phyloP scores from a whole-genome alignment of 2,113 vertebrate genomes.

The Plecturocebus donacophilus region DNA sequence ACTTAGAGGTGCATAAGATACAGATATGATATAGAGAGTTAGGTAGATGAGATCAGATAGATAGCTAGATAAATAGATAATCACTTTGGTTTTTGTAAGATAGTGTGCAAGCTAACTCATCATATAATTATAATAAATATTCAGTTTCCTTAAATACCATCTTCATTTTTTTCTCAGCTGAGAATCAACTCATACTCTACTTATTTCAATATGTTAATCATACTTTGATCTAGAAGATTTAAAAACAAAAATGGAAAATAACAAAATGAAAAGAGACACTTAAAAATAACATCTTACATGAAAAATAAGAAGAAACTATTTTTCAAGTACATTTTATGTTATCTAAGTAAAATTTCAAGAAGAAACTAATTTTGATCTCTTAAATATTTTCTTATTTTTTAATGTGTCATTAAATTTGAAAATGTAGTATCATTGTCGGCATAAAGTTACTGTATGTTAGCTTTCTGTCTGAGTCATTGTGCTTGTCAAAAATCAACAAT shows the following conservation, averaged over 20 bases:
- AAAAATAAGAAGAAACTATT: not conserved
- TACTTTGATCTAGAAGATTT: not conserved
- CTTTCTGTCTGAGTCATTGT: not conserved
- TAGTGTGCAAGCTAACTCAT: not conserved
- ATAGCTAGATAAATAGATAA: not conserved
- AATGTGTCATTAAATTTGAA: not conserved
- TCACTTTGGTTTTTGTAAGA: not conserved
- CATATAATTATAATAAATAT: not conserved
- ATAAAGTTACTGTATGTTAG: not conserved
- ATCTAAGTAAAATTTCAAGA: not conserved
- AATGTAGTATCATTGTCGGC: not conserved
- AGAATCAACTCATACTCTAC: not conserved
- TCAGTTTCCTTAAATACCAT: not conserved
- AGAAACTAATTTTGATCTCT: not conserved
- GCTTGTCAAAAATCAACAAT: slow-evolving; percentile 1
- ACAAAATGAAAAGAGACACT: not conserved
- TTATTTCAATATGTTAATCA: not conserved
- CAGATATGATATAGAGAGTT: not conserved
- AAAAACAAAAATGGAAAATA: not conserved
- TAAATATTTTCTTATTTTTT: not conserved
- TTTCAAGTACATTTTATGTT: not conserved
- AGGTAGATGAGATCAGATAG: not conserved
- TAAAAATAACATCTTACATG: not conserved
- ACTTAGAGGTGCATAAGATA: not conserved
- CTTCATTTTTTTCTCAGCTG: not conserved